A percentile compares a stretch with the other conserved stretches of the same genome.
phyloP scores from a whole-genome alignment of 2,113 vertebrate genomes.

The Monopterus albus region DNA sequence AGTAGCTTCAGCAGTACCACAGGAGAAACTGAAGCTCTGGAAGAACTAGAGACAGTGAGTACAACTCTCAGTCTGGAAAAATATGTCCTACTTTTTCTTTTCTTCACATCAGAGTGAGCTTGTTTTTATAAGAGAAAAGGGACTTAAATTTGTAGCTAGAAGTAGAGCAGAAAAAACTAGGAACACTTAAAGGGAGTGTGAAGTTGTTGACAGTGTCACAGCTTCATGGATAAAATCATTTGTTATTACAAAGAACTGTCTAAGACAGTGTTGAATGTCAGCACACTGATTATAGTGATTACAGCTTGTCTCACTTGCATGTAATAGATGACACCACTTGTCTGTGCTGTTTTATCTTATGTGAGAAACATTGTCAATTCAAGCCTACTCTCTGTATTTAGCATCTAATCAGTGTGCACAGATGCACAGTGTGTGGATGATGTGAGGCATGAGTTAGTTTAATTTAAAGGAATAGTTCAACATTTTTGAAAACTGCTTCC shows the following conservation, averaged over 20 bases:
- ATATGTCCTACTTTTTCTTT: too few relatives aligned
- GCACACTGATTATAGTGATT: conserved; percentile 31
- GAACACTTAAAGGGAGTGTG: neutral
- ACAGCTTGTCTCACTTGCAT: conserved; percentile 10
- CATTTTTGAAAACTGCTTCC: too few relatives aligned
- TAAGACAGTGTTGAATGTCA: conserved; percentile 14
- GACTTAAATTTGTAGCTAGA: neutral
- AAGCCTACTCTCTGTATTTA: too few relatives aligned
- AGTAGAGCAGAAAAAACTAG: neutral
- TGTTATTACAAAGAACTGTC: conserved; percentile 23
- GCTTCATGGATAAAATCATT: neutral
- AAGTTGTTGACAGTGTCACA: neutral
- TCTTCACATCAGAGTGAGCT: too few relatives aligned
- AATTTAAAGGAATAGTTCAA: too few relatives aligned
- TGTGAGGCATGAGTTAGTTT: too few relatives aligned
- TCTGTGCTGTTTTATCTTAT: too few relatives aligned
- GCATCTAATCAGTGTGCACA: too few relatives aligned
- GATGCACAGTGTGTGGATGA: too few relatives aligned
- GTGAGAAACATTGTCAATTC: too few relatives aligned
- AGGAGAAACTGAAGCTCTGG: conserved; percentile 91
- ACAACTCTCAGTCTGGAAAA: too few relatives aligned
- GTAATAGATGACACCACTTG: neutral
- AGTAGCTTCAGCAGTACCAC: conserved; percentile 98
- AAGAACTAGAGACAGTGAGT: conserved; percentile 91
- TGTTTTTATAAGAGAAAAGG: neutral